Evolutionary conservation across 2,113 vertebrate species (phyloP).

Genomic region (Pionites leucogaster): DNA sequence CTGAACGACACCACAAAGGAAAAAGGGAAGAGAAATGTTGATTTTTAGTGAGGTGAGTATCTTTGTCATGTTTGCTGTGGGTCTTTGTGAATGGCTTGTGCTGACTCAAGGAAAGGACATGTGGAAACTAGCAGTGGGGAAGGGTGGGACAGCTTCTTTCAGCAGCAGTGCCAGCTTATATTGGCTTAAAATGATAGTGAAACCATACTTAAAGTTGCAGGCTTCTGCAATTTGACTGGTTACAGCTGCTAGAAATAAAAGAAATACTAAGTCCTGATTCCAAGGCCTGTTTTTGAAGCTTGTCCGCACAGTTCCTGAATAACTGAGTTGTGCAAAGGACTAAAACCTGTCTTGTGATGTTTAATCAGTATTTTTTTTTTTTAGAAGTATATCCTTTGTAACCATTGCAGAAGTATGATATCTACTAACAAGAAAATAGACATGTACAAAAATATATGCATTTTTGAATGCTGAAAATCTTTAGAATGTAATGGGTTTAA

Average conservation of each 20-base stretch:
- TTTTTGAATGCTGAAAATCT: background rate
- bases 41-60: background rate
- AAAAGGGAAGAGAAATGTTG: background rate
- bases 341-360: background rate
- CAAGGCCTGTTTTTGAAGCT: background rate
- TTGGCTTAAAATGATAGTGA: background rate
- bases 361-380: background rate
- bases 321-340: background rate
- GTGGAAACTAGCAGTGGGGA: constrained; percentile 8
- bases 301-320: background rate
- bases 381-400: background rate
- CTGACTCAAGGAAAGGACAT: constrained; percentile 31
- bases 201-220: background rate
- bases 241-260: background rate
- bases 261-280: background rate
- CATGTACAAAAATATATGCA: background rate
- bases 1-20: background rate
- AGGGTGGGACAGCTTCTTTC: background rate
- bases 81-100: background rate
- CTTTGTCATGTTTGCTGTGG: background rate
- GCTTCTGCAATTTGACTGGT: background rate
- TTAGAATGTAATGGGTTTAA: background rate
- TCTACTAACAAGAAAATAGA: background rate
- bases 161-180: background rate
- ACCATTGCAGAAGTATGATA: background rate